phyloP scores from a whole-genome alignment of 2,888 invertebrate genomes.

The Galerucella pusilla region DNA sequence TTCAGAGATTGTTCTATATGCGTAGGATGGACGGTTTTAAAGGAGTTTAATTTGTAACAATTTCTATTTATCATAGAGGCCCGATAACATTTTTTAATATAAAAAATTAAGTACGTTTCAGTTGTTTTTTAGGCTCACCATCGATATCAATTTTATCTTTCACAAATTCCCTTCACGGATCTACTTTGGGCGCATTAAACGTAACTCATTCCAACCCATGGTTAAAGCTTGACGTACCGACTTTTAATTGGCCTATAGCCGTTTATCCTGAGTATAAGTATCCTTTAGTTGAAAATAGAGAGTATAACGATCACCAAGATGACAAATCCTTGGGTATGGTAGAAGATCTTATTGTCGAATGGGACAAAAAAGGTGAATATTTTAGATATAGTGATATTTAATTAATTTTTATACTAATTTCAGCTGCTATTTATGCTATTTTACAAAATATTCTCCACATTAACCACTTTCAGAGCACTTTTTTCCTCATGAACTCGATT shows the following conservation, averaged over 20 bases:
- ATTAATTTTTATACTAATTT: too few relatives aligned
- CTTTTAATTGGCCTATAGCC: conserved; percentile 96
- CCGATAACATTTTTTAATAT: neutral
- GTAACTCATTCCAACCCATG: conserved; percentile 80
- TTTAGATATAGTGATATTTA: neutral
- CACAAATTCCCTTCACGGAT: conserved; percentile 91
- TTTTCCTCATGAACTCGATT: too few relatives aligned
- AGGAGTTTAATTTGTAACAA: too few relatives aligned
- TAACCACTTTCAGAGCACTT: too few relatives aligned
- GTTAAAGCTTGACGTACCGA: conserved; percentile 88
- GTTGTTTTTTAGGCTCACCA: conserved; percentile 75
- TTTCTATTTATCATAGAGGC: too few relatives aligned
- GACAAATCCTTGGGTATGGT: conserved; percentile 74
- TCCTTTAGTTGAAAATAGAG: conserved; percentile 82
- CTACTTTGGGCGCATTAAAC: conserved; percentile 86
- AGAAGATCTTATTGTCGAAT: conserved; percentile 76
- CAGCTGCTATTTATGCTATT: too few relatives aligned
- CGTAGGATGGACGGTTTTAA: too few relatives aligned
- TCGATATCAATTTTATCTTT: conserved; percentile 86
- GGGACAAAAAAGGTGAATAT: conserved; percentile 68
- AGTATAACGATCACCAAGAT: conserved; percentile 88
- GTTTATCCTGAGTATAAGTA: conserved; percentile 92
- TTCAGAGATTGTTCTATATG: too few relatives aligned
- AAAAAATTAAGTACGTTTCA: conserved; percentile 4
- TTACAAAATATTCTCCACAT: too few relatives aligned